Conservation (phyloP, 2,113 vertebrate genomes). For the Pungitius pungitius region DNA sequence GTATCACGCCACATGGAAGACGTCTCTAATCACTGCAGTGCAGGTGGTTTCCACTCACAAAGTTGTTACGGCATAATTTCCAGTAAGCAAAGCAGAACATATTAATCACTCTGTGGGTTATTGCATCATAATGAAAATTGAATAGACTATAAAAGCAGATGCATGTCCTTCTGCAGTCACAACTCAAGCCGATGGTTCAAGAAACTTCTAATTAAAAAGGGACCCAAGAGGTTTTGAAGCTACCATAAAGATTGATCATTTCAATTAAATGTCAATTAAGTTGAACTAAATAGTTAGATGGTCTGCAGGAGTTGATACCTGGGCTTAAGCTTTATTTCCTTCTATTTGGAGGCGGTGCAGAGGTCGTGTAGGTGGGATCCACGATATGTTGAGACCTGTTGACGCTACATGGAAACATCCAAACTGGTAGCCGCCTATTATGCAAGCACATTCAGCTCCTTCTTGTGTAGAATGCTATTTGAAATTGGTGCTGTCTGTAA, state of each 20-base stretch:
- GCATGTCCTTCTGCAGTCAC: neutral
- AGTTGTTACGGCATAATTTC: conserved; percentile 23
- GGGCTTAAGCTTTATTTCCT: neutral
- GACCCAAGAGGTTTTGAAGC: neutral
- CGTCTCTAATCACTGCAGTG: conserved; percentile 7
- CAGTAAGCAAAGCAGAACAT: conserved; percentile 7
- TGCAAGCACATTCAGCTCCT: conserved; percentile 7
- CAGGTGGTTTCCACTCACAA: neutral
- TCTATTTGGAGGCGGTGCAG: conserved; percentile 29
- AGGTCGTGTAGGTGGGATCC: conserved; percentile 23
- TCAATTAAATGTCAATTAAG: neutral
- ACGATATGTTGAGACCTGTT: conserved; percentile 49
- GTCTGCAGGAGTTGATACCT: conserved; percentile 12
- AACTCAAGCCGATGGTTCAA: neutral
- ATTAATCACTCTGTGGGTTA: conserved; percentile 1
- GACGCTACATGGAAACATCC: conserved; percentile 32
- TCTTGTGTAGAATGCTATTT: conserved; percentile 7
- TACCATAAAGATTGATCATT: neutral
- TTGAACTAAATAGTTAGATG: neutral
- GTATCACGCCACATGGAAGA: neutral
- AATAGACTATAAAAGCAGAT: neutral
- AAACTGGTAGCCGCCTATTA: conserved; percentile 19
- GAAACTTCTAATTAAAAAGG: neutral
- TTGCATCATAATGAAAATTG: conserved; percentile 15
- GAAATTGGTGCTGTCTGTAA: neutral